These are phyloP conservation scores for Ctenicera cuprea DNA, from an alignment of 2,888 invertebrate species.

Conservation along the genomic window DNA sequence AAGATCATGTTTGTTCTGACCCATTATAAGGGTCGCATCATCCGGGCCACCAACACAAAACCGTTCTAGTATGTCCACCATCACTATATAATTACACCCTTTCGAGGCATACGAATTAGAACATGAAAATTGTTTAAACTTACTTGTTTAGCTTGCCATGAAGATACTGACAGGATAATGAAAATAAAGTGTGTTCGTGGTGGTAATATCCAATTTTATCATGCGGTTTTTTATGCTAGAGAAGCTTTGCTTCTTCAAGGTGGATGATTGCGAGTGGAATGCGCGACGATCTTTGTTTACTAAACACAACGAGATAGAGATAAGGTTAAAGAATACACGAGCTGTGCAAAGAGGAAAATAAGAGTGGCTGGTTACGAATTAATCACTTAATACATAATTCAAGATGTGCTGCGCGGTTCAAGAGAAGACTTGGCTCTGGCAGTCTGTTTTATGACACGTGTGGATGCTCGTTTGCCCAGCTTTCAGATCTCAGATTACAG, in stretches of 20 bases:
- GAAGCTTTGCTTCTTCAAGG: constrained; percentile 16
- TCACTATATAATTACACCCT: too few relatives aligned
- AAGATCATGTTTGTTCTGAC: too few relatives aligned
- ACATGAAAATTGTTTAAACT: too few relatives aligned
- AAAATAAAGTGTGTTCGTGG: constrained; percentile 1
- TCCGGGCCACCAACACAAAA: too few relatives aligned
- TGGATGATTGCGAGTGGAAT: constrained; percentile 37
- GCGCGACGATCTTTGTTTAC: constrained; percentile 45
- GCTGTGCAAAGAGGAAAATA: constrained; percentile 35
- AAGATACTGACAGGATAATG: constrained; percentile 5
- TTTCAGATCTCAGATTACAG: constrained; percentile 44
- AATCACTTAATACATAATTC: constrained; percentile 55
- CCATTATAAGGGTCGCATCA: too few relatives aligned
- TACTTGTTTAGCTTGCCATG: background rate
- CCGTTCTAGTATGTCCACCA: too few relatives aligned
- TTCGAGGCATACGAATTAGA: too few relatives aligned
- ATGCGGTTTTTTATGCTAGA: constrained; percentile 18
- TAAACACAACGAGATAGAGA: constrained; percentile 38
- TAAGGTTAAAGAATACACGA: constrained; percentile 31
- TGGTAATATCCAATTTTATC: constrained; percentile 24
- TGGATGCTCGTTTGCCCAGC: constrained; percentile 39
- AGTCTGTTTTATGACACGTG: constrained; percentile 50
- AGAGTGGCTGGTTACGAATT: constrained; percentile 46
- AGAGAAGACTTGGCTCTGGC: constrained; percentile 30
- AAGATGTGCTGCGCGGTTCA: constrained; percentile 37